Evolutionary conservation across 92 coral and sea anemone species (phyloP).

Genomic region (Umimayanthus kanabou): DNA sequence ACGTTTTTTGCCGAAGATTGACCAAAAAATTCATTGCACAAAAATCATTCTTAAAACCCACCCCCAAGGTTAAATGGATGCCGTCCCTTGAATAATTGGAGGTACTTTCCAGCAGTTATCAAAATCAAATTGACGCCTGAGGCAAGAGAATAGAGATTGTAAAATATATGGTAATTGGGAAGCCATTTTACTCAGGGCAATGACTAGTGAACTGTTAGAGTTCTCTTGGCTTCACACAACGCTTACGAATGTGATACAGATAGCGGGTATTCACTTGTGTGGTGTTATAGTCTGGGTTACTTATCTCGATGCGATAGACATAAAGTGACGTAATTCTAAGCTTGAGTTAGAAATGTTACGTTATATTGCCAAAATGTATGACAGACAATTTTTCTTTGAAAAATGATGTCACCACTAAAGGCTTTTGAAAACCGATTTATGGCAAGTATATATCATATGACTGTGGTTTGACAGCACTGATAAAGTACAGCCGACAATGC

Average conservation of each 20-base stretch:
- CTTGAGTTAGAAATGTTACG: neutral
- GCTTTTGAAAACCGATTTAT: neutral
- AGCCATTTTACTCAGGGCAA: neutral
- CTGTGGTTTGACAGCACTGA: neutral
- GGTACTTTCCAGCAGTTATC: neutral
- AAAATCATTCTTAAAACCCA: no score
- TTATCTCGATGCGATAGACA: neutral
- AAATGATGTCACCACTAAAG: neutral
- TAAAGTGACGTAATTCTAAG: neutral
- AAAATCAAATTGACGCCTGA: neutral
- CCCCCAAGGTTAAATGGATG: no score
- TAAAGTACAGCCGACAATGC: neutral
- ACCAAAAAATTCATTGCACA: no score
- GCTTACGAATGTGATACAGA: neutral
- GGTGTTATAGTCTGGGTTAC: neutral
- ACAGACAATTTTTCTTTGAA: neutral
- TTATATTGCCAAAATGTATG: neutral
- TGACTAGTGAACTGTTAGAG: neutral
- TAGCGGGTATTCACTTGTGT: neutral
- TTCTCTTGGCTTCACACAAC: neutral
- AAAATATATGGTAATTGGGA: neutral
- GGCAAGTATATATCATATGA: neutral
- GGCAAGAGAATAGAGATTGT: neutral
- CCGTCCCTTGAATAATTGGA: neutral
- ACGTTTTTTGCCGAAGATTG: no score